Evolutionary conservation across 2,797 vertebrate species (phyloP), one percentile per base, ranked within the genome.

Genomic region (Remorina albescens): DNA sequence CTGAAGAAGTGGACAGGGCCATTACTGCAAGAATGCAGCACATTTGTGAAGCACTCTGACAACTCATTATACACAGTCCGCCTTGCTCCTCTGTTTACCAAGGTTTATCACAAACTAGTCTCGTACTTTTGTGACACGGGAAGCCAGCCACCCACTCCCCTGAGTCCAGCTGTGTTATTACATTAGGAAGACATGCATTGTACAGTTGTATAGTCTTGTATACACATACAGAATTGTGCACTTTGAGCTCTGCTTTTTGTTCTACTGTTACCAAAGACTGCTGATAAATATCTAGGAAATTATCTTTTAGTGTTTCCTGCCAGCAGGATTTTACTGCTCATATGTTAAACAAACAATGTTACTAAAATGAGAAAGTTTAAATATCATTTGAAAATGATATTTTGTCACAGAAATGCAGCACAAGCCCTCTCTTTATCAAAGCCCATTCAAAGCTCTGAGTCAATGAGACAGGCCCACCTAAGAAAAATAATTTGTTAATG

Each of bases 101-200:
- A 87, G 85, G 88, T 91, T 94, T 80, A 91, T 91, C 87, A 74
- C 78, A 88, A 89, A 87, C 80, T 68, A 25, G 28, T 76, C 76
- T 64, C 80, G 79, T 67, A 66, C 68, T 83, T 86, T 82, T 84
- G 84, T 73, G 64, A 71, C 80, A 86, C 85, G 87, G 90, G 91
- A 92, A 79, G 61, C 62, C 72, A 77, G 74, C 85, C 81, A 75
- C 83, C 78, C 78, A 86, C 73, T 86, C 77, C 72, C 66, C 9
- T 15, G 41, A 54, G 72, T 78, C 83, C 93, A 94, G 92, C 93
- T 94, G 93, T 93, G 93, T 93, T 94, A 91, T 90, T 81, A 71
- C 73, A 76, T 79, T 67, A 49, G 70, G 74, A 42, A 23, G 55
- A 68, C 64, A 5, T 74, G 71, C n/a, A 65, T 68, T 85, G 77